Conservation (phyloP, 2,113 vertebrate species). For the Notarius lentiginosus region DNA sequence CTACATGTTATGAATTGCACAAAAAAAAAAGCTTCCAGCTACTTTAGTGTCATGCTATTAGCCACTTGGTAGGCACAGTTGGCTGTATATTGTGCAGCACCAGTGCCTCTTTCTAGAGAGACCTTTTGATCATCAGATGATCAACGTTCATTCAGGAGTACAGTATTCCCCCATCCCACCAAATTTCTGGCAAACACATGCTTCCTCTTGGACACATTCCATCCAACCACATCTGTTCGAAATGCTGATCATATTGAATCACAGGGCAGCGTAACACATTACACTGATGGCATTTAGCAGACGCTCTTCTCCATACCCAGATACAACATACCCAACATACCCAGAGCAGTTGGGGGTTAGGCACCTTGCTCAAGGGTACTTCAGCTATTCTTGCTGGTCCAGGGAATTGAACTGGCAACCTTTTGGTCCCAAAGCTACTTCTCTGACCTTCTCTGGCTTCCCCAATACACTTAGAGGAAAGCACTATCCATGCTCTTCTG, state of each 20-base stretch:
- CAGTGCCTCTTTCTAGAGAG: neutral
- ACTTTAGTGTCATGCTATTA: neutral
- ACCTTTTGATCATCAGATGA: neutral
- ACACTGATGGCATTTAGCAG: too few relatives aligned
- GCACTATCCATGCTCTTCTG: neutral
- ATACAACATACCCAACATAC: too few relatives aligned
- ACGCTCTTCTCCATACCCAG: too few relatives aligned
- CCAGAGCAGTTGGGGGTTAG: too few relatives aligned
- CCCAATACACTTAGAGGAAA: neutral
- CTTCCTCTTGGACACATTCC: neutral
- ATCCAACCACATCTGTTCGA: neutral
- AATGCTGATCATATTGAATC: neutral
- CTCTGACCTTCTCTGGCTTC: too few relatives aligned
- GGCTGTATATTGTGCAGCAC: neutral
- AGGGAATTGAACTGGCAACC: too few relatives aligned
- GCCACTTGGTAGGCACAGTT: neutral
- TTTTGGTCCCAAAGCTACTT: too few relatives aligned
- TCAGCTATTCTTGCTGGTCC: too few relatives aligned
- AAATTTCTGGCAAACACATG: neutral
- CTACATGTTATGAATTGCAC: neutral
- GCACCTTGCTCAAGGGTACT: too few relatives aligned
- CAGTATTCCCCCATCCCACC: too few relatives aligned
- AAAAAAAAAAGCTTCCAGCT: neutral
- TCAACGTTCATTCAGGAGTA: neutral
- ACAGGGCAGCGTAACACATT: neutral